Percentiles rank a stretch among this genome's conserved stretches.
These are phyloP conservation scores for Pantherophis alleghaniensis DNA, from an alignment of 2,797 vertebrate genomes.

Conservation along the genomic window DNA sequence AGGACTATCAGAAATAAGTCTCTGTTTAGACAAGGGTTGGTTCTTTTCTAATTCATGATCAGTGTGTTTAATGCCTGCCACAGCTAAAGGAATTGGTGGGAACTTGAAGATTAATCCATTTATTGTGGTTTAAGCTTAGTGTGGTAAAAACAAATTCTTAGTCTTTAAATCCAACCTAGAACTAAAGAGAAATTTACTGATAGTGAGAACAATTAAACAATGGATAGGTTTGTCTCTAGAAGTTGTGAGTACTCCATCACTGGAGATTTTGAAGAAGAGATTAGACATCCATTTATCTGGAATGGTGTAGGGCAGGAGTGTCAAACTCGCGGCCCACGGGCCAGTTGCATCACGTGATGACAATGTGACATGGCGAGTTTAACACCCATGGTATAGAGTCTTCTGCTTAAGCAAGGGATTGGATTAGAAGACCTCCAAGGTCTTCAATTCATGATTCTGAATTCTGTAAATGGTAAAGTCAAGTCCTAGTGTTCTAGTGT, in stretches of 20 bases:
- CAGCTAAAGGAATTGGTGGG: neutral
- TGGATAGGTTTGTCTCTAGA: neutral
- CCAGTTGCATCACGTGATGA: too few species aligned
- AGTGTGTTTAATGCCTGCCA: neutral
- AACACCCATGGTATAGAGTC: neutral
- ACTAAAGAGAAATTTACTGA: neutral
- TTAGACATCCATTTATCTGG: neutral
- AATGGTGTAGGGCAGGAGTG: neutral
- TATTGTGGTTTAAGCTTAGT: neutral
- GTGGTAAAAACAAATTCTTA: neutral
- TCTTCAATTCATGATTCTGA: neutral
- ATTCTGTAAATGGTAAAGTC: neutral
- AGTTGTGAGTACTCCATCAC: neutral
- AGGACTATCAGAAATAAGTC: neutral
- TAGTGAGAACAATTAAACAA: neutral
- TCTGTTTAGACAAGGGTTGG: neutral
- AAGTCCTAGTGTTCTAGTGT: neutral
- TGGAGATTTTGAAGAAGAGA: neutral
- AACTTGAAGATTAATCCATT: neutral
- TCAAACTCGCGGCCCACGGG: too few species aligned
- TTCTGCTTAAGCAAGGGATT: neutral
- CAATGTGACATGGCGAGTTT: too few species aligned
- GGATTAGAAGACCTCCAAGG: neutral
- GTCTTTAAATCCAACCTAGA: neutral
- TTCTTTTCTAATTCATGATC: neutral